Evolutionary conservation across 2,797 vertebrate species (phyloP).

Genomic region (Phrynocephalus forsythii): DNA sequence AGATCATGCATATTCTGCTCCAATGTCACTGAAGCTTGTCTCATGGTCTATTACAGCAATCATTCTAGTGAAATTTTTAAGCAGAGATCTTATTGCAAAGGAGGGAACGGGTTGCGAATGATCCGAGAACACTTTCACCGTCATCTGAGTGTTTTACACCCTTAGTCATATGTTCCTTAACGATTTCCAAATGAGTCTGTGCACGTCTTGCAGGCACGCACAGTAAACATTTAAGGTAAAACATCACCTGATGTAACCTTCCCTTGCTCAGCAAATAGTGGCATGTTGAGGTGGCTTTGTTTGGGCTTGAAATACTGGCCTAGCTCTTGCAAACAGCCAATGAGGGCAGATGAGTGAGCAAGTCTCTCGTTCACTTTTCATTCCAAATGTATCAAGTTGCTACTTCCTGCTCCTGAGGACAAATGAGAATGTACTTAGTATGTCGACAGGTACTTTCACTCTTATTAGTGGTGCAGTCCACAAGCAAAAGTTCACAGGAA

Average conservation of each 20-base stretch:
- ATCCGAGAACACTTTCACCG: not conserved
- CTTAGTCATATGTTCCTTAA: not conserved
- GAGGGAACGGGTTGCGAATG: not conserved
- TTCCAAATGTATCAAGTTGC: too few species aligned
- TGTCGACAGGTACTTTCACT: too few species aligned
- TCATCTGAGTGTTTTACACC: not conserved
- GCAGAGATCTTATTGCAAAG: not conserved
- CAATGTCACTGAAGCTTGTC: not conserved
- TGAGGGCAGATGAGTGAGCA: not conserved
- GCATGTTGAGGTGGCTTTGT: not conserved
- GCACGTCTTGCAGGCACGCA: not conserved
- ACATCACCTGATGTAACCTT: not conserved
- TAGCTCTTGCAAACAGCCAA: not conserved
- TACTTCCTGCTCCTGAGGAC: too few species aligned
- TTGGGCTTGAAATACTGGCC: not conserved
- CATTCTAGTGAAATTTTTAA: constrained; percentile 11
- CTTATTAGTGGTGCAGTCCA: too few species aligned
- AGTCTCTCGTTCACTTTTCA: too few species aligned
- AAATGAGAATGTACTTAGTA: too few species aligned
- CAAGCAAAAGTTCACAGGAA: too few species aligned
- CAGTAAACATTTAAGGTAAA: not conserved
- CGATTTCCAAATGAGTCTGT: not conserved
- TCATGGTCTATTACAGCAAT: not conserved
- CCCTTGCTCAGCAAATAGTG: not conserved
- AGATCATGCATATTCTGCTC: not conserved